Base-by-base conservation (phyloP, 2,888 invertebrate genomes). In the Pammene fasciana region DNA sequence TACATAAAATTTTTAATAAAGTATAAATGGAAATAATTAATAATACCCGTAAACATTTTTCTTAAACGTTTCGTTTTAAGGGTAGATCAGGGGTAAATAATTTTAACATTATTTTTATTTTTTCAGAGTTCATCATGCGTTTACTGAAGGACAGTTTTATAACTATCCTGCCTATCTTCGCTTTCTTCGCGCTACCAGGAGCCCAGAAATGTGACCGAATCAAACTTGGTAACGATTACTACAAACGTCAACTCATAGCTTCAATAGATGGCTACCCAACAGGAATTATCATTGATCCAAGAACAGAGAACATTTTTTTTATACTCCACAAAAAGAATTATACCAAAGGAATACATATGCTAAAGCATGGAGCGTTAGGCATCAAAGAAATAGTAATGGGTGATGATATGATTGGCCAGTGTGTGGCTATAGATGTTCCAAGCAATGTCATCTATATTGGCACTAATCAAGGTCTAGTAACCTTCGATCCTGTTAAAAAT, bases 211-310 rank as follows among this genome's bases (percentile, higher is more conserved):
- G 92, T 52, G 92, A 91, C 34, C 77, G 85, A 34, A 86, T 83
- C 3, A 89, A 88, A 78, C 89, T 92, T 6, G 91, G 89, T 0
- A 84, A 78, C 11, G 88, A 89, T 43, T 87, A 78, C 71, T 92
- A 87, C 79, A 92, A 90, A 65, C 78, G 91, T 2, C 87, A 90
- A 13, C 79, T 92, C 0, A 83, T 92, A 1, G 91, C 92, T 0
- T 86, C 87, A 1, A 86, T 92, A 1, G 91, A 92, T 59, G 92
- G 92, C 0, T 91, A 87, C 54, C 86, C 92, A 0, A 90, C 90
- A 0, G 88, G 88, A 5, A 82, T 92, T 34, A 88, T 87, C 0
- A 74, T 89, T 9, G 92, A 92, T 57, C 86, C 89, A 0, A 80
- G 79, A 71, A 90, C 88, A 0, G 92, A 92, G 0, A 80, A 92